Evolutionary conservation across 2,888 invertebrate genomes (phyloP), one percentile per base, ranked within the genome.

Genomic region (Drosophila peninsularis): DNA sequence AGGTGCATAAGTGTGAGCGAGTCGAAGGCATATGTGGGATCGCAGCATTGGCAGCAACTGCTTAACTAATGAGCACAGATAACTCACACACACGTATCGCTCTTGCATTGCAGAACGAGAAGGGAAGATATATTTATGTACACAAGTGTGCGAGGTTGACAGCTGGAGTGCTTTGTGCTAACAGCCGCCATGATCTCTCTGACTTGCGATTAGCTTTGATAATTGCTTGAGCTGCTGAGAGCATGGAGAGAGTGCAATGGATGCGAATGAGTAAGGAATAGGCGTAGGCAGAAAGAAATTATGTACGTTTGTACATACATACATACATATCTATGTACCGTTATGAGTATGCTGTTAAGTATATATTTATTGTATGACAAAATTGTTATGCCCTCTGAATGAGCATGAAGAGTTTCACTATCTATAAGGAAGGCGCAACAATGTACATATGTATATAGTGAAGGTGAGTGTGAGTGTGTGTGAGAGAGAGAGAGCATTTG

Each of bases 361-460:
- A 30, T 30, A 13, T 13, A 34, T 34, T 34, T 13, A 34, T 1
- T 5, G 41, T 19, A 34, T 49, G 19, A 19, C 19, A 34, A 17
- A 50, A 50, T 14, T 19, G 34, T 17, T 21, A 34, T 50, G 34
- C 50, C 0, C 14, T 32, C 21, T 14, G 17, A 34, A 21, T 0
- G 19, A 2, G 19, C 5, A n/a, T 21, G 30, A 45, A 61, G 64
- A 62, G 64, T 82, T 81, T 80, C 71, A 88, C 88, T 85, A 75
- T 88, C 85, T 76, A 82, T 75, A 58, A 68, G 30, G 27, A 19
- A 13, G 50, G 24, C 19, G 44, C 54, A 39, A 68, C 66, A 75
- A 77, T 71, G 71, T 69, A 30, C 24, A 24, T 24, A 74, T n/a
- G n/a, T 74, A 79, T 68, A 52, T 13, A 13, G 6, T n/a, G 13